These are phyloP conservation scores for Sphinx pinastri DNA, from an alignment of 2,888 invertebrate genomes.

Conservation along the genomic window DNA sequence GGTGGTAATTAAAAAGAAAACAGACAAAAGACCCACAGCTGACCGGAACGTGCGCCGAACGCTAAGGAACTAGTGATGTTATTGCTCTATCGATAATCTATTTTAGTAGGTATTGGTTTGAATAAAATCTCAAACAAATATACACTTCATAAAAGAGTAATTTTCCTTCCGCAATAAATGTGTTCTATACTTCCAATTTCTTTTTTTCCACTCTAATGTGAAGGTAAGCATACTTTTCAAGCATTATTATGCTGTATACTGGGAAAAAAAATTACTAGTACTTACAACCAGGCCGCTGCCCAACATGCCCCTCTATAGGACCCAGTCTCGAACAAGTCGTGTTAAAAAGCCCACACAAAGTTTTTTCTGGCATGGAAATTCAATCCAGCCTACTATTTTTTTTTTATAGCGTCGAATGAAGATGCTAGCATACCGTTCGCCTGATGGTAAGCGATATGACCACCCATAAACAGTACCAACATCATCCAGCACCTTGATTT, in stretches of 20 bases:
- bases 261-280: no score
- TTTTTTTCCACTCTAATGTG: not conserved
- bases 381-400: no score
- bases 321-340: not conserved
- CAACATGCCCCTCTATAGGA: not conserved
- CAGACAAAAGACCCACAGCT: constrained; percentile 77
- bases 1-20: constrained; percentile 80
- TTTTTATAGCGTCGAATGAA: no score
- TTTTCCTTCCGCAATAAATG: not conserved
- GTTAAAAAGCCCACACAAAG: not conserved
- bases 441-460: no score
- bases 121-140: not conserved
- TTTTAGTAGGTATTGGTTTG: constrained; percentile 14
- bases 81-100: constrained; percentile 37
- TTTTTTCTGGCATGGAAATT: no score
- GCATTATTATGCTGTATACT: no score
- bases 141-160: not conserved
- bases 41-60: constrained; percentile 73
- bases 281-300: not conserved
- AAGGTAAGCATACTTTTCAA: no score
- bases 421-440: no score
- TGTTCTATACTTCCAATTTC: not conserved
- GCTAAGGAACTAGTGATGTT: constrained; percentile 52
- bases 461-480: no score
- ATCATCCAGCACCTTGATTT: no score